A percentile compares a stretch with the other conserved stretches of the same genome.
Conservation (phyloP, 30 jellyfish, hydroid and myxozoan species). For the Aurelia aurita region DNA sequence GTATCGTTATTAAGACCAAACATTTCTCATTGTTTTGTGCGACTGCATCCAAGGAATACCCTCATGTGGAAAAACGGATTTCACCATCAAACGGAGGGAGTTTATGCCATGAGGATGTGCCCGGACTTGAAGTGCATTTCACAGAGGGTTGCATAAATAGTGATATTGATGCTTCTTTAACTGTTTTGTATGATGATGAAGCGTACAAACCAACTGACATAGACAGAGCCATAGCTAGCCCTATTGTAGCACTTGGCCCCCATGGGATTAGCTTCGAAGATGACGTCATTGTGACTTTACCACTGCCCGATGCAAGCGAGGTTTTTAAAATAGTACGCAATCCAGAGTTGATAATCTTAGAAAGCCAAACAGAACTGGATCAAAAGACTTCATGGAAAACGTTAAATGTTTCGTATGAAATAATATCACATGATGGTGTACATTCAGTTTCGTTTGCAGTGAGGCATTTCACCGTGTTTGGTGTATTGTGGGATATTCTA, state of each 20-base stretch:
- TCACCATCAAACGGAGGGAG: conserved; percentile 58
- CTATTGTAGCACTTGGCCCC: conserved; percentile 84
- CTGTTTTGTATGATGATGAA: conserved; percentile 69
- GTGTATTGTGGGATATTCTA: conserved; percentile 63
- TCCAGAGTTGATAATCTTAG: conserved; percentile 50
- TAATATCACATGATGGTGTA: conserved; percentile 18
- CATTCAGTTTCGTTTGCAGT: conserved; percentile 71
- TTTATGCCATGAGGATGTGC: conserved; percentile 2
- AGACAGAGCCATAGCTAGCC: conserved; percentile 68
- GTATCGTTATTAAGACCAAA: conserved; percentile 39
- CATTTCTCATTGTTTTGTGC: conserved; percentile 86
- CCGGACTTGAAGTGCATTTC: conserved; percentile 60
- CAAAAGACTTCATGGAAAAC: conserved; percentile 78
- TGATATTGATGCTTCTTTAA: conserved; percentile 55
- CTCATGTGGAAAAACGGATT: conserved; percentile 30
- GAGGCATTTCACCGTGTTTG: conserved; percentile 81
- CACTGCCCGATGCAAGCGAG: conserved; percentile 70
- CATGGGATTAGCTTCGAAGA: conserved; percentile 62
- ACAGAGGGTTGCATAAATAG: conserved; percentile 26
- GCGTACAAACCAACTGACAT: conserved; percentile 39
- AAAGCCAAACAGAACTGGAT: conserved; percentile 75
- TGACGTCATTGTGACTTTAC: conserved; percentile 79
- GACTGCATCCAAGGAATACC: conserved; percentile 50
- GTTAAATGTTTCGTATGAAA: conserved; percentile 26
- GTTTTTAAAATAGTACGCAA: conserved; percentile 19